Percentiles rank a stretch among this genome's conserved stretches.
Evolutionary conservation across 1,140 invertebrate genomes (phyloP).

Genomic region (Nasonia vitripennis): DNA sequence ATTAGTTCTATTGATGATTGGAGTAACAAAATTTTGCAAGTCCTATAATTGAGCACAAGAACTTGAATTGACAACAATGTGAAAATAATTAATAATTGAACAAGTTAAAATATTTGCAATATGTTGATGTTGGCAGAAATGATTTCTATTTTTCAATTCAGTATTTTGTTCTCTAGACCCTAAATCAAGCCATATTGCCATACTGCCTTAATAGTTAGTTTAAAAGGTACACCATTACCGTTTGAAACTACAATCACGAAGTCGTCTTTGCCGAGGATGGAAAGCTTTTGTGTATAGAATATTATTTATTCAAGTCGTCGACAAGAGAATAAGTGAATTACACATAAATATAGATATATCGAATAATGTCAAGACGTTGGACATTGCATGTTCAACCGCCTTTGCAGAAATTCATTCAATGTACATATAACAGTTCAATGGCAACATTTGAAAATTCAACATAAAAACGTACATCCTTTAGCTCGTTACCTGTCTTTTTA

Average conservation of each 20-base stretch:
- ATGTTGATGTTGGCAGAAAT: background rate
- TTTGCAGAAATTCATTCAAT: slow-evolving; percentile 7
- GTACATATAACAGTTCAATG: slow-evolving; percentile 43
- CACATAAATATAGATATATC: slow-evolving; percentile 4
- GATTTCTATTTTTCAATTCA: slow-evolving; percentile 16
- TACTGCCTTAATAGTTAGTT: slow-evolving; percentile 72
- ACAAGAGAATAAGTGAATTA: slow-evolving; percentile 23
- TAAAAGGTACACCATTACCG: slow-evolving; percentile 54
- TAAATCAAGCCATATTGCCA: slow-evolving; percentile 66
- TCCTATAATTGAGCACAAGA: slow-evolving; percentile 7
- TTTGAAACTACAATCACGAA: slow-evolving; percentile 42
- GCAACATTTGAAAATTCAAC: slow-evolving; percentile 18
- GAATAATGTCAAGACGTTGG: slow-evolving; percentile 6
- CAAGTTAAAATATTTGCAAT: background rate
- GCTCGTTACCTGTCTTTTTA: slow-evolving; percentile 46
- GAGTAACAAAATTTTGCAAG: background rate
- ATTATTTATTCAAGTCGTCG: slow-evolving; percentile 43
- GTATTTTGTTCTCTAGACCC: slow-evolving; percentile 46
- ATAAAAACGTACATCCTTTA: slow-evolving; percentile 38
- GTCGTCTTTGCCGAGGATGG: slow-evolving; percentile 23
- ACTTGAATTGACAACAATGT: slow-evolving; percentile 34
- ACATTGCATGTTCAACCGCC: background rate
- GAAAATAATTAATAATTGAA: background rate
- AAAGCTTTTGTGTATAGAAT: slow-evolving; percentile 39
- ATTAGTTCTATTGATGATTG: background rate